Evolutionary conservation across 2,113 vertebrate genomes (phyloP), one percentile per base, ranked within the genome.

Genomic region (Desmodus rotundus): DNA sequence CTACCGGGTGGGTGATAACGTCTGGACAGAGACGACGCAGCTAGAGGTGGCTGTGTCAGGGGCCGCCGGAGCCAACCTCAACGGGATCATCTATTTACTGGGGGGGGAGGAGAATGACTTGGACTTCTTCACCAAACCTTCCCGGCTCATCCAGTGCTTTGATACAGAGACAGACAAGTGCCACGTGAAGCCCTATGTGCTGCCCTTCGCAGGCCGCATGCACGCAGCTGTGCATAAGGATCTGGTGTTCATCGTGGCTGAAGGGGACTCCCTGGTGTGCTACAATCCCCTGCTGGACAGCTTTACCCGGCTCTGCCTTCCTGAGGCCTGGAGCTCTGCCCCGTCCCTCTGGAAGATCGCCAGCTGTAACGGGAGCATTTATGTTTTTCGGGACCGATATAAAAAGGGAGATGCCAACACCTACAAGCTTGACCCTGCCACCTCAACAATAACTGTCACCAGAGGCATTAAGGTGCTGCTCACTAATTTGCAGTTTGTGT

Each of bases 61-160:
- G 43, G 99, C 99, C 1, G 99, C 99, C 3, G 99, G 99, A 1
- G 99, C 99, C 58, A 99, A 99, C 97, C 98, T 99, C 95, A 99
- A 99, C 0, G 99, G 99, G 61, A 99, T 99, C 91, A 99, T 99
- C 98, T 99, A 99, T 97, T 98, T 99, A 97, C 98, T 99, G 1
- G 99, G 99, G 0, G 99, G 99, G 7, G 99, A 99, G 94, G 99
- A 99, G 98, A 99, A 99, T 0, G 99, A 99, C 98, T 98, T 99
- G 98, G 99, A 99, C 98, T 99, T 99, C 97, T 99, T 99, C 65
- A 99, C 99, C 16, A 99, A 99, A 98, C 99, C 99, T 0, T 99
- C 99, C 43, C 99, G 99, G 31, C 99, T 99, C 81, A 99, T 99
- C 97, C 99, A 99, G 98, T 99, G 99, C 97, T 99, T 99, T 0